Percentiles rank a stretch among this genome's conserved stretches.
These are phyloP conservation scores for Sitophilus oryzae DNA, from an alignment of 1,140 invertebrate species.

Conservation along the genomic window DNA sequence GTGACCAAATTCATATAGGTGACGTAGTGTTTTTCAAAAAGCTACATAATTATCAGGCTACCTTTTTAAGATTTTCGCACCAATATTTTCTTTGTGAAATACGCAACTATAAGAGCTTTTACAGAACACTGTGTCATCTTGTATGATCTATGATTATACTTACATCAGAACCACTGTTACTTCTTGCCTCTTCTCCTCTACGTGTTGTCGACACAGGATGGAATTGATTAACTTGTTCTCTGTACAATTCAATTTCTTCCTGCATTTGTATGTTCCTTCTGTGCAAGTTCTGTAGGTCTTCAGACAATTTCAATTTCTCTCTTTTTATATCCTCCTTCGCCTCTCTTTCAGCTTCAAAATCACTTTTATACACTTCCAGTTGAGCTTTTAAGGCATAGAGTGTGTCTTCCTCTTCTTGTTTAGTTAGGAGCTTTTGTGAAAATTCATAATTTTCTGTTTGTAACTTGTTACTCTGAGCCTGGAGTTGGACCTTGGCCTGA, in stretches of 20 bases:
- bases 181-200: no score
- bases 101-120: no score
- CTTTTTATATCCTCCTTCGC: constrained; percentile 23
- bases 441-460: constrained; percentile 11
- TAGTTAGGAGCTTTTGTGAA: constrained; percentile 6
- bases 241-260: constrained; percentile 33
- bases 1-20: no score
- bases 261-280: constrained; percentile 35
- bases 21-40: no score
- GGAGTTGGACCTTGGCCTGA: constrained; percentile 5
- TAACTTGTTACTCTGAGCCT: constrained; percentile 1
- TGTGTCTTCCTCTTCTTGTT: constrained; percentile 13
- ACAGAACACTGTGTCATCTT: no score
- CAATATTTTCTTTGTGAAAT: no score
- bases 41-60: no score
- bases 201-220: no score
- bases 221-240: constrained; percentile 9
- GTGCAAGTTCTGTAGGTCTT: constrained; percentile 33
- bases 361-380: constrained; percentile 33
- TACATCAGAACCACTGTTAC: background rate
- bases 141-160: no score
- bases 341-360: constrained; percentile 33
- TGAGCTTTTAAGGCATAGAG: constrained; percentile 27
- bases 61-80: no score
- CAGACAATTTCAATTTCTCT: constrained; percentile 30